Base-by-base conservation (phyloP, 2,113 vertebrate genomes). In the Forbesichthys agassizii region DNA sequence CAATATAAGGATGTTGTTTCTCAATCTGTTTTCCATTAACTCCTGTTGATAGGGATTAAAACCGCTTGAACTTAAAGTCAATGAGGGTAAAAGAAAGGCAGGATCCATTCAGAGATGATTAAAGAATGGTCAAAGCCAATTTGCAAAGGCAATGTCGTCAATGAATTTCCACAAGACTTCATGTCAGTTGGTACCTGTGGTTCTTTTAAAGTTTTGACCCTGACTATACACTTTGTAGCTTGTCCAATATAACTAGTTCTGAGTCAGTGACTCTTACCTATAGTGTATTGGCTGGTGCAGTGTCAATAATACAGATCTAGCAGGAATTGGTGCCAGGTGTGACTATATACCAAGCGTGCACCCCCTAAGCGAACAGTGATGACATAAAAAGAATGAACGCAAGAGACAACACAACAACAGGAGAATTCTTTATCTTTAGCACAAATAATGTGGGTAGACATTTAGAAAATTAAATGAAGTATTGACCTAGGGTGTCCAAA, bases 291-390 rank as follows among this genome's bases (percentile, higher is more conserved):
- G 58, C 66, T 72, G 60, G 80, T 83, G 80, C 87, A 83, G 84
- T 61, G 33, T 92, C 81, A 89, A 88, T 92, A 90, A 92, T 90
- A 86, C 78, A 91, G 77, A 64, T 63, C 48, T 49, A 65, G 65
- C 70, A 75, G 65, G 59, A 77, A 81, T 68, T 74, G 48, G 77
- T 52, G 55, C 51, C 46, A 18, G 74, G 51, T 56, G 79, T 81
- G 63, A 78, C 72, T 53, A 18, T 71, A 83, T 75, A 76, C 53
- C 48, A 65, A 72, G 79, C 58, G 36, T 49, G 83, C 46, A 27
- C 33, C 20, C 54, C 67, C 57, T 71, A 66, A 64, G 55, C 63
- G 78, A 74, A 49, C 27, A 47, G 3, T 63, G 33, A 52, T 14
- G 27, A 42, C 4, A 42, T 70, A 12, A 18, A 74, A 53, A 74